Evolutionary conservation across 2,113 vertebrate genomes (phyloP).

Genomic region (Coturnix japonica): DNA sequence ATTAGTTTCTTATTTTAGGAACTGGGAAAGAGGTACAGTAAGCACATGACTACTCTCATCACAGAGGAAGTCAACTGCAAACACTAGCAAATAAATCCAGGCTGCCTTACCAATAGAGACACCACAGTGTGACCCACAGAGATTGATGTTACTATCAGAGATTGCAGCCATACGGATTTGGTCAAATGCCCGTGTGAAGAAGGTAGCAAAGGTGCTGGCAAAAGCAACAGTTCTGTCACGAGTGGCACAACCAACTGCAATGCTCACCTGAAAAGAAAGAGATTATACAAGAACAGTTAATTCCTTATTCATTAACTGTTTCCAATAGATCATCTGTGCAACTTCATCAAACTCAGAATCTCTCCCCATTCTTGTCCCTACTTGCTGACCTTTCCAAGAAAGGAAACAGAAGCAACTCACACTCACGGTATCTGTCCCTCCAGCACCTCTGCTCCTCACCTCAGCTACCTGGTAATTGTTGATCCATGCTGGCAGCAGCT

Average conservation of each 20-base stretch:
- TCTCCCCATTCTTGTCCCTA: background rate
- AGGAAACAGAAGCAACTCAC: background rate
- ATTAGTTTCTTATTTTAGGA: background rate
- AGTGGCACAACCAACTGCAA: conserved; percentile 89
- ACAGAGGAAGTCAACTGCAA: background rate
- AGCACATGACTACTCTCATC: background rate
- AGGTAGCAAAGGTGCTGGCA: conserved; percentile 91
- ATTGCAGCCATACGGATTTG: conserved; percentile 95
- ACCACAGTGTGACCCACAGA: conserved; percentile 93
- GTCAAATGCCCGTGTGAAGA: conserved; percentile 91
- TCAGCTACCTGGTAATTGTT: background rate
- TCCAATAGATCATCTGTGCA: background rate
- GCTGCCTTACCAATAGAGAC: conserved; percentile 90
- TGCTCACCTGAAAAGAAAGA: conserved; percentile 82
- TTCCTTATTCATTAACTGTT: background rate
- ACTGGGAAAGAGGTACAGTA: background rate
- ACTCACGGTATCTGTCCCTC: background rate
- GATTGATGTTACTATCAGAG: conserved; percentile 93
- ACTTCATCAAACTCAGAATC: background rate
- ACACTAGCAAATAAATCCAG: background rate
- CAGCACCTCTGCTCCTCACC: background rate
- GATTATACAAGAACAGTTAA: background rate
- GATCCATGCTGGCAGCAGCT: background rate
- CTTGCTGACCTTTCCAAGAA: background rate
- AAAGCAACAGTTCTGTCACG: conserved; percentile 90